Conservation (phyloP, 2,113 vertebrate species). For the Nesoenas mayeri region DNA sequence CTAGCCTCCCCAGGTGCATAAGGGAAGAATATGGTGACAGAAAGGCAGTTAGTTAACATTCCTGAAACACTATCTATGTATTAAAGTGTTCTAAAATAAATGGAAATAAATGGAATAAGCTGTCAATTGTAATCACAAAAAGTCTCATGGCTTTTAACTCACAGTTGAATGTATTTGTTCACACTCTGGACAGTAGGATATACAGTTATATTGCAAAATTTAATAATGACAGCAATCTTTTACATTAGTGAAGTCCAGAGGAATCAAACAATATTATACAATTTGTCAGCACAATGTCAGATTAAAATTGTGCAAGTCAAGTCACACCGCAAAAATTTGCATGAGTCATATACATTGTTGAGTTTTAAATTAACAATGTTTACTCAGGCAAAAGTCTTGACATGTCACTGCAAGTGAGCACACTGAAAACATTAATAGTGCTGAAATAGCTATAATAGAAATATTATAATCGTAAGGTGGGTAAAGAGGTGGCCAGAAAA, state of each 20-base stretch:
- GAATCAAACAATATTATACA: neutral
- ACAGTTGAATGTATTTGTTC: neutral
- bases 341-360: neutral
- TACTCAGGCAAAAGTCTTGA: slow-evolving; percentile 14
- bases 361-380: slow-evolving; percentile 7
- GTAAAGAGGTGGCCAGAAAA: neutral
- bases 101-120: neutral
- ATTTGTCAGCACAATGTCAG: neutral
- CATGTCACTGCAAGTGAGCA: neutral
- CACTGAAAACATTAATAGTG: neutral
- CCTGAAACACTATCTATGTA: neutral
- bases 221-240: neutral
- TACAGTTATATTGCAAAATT: neutral
- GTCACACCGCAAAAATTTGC: neutral
- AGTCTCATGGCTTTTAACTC: neutral
- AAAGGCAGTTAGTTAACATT: neutral
- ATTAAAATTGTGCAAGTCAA: neutral
- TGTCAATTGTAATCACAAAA: neutral
- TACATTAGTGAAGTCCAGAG: neutral
- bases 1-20: neutral
- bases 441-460: neutral
- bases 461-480: neutral
- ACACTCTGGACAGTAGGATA: neutral
- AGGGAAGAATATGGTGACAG: neutral
- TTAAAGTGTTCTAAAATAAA: neutral